Base-by-base conservation (phyloP, 2,113 vertebrate genomes). In the Eulacestoma nigropectus region DNA sequence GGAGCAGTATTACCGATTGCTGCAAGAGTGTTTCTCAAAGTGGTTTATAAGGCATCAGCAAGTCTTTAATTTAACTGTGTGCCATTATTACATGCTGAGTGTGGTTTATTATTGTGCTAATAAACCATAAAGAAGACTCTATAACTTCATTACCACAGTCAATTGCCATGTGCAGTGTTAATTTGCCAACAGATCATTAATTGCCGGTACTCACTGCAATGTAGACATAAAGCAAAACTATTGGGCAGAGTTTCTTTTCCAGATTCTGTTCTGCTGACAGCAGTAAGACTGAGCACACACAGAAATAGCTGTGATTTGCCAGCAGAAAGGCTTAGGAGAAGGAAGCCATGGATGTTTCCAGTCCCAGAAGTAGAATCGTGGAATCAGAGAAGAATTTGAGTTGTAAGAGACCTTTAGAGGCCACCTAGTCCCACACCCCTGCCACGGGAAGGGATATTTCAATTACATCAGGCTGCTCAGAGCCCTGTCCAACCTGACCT, bases 101-200 rank as follows among this genome's bases (percentile, higher is more conserved):
- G 92, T 85, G 89, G 95, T 96, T 96, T 96, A 94, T 96, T 96
- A 96, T 97, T 96, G 85, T 96, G 95, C 94, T 96, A 97, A 97
- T 96, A 97, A 97, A 96, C 93, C 96, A 96, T 96, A 97, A 97
- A 97, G 90, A 94, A 95, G 77, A 91, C 78, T 95, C 90, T 91
- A 81, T 96, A 96, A 97, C 97, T 97, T 96, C 95, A 97, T 97
- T 96, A 96, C 87, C 69, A 84, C 89, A 94, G 94, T 96, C 95
- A 97, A 97, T 97, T 96, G 93, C 88, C 94, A 90, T 95, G 95
- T 96, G 90, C 93, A 62, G 56, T 64, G 81, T 96, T 95, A 95
- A 95, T 96, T 97, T 96, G 93, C 92, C 95, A 91, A 77, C 94
- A 93, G 93, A 94, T 95, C 94, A 96, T 94, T 93, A 94, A 96